Evolutionary conservation across 2,888 invertebrate species (phyloP).

Genomic region (Drosophila infuscata): DNA sequence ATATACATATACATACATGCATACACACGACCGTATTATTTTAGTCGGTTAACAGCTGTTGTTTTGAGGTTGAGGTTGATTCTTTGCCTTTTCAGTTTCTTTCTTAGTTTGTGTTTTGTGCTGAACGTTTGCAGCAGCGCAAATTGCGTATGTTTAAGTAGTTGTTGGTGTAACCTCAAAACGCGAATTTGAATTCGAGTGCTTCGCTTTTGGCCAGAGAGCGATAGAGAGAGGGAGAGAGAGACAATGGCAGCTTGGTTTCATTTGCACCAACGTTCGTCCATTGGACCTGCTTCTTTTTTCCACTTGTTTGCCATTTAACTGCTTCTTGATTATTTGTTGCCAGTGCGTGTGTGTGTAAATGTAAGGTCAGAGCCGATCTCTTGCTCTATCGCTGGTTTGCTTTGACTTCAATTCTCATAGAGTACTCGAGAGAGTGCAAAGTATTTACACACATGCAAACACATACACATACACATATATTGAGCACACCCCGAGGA

Average conservation of each 20-base stretch:
- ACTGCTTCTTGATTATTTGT: slow-evolving; percentile 78
- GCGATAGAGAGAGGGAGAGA: background rate
- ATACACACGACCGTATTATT: slow-evolving; percentile 11
- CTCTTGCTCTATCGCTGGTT: slow-evolving; percentile 66
- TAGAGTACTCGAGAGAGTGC: slow-evolving; percentile 24
- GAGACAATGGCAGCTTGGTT: slow-evolving; percentile 20
- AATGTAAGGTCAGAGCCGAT: slow-evolving; percentile 74
- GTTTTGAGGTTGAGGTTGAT: slow-evolving; percentile 79
- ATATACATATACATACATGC: slow-evolving; percentile 1
- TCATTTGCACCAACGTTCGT: slow-evolving; percentile 42
- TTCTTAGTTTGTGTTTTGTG: slow-evolving; percentile 39
- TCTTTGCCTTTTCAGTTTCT: slow-evolving; percentile 60
- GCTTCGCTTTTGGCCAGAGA: slow-evolving; percentile 18
- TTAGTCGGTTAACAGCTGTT: slow-evolving; percentile 66
- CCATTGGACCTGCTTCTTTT: slow-evolving; percentile 54
- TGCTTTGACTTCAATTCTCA: slow-evolving; percentile 76
- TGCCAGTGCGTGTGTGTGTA: slow-evolving; percentile 30
- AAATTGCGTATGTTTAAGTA: slow-evolving; percentile 27
- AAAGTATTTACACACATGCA: slow-evolving; percentile 34
- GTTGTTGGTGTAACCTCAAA: slow-evolving; percentile 66
- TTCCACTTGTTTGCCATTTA: slow-evolving; percentile 74
- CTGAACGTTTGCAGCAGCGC: slow-evolving; percentile 40
- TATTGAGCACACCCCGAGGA: slow-evolving; percentile 37
- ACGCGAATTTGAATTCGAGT: slow-evolving; percentile 62
- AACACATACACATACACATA: slow-evolving; percentile 15